phyloP scores from a whole-genome alignment of 2,797 vertebrate genomes.

The Cossypha dichroa region DNA sequence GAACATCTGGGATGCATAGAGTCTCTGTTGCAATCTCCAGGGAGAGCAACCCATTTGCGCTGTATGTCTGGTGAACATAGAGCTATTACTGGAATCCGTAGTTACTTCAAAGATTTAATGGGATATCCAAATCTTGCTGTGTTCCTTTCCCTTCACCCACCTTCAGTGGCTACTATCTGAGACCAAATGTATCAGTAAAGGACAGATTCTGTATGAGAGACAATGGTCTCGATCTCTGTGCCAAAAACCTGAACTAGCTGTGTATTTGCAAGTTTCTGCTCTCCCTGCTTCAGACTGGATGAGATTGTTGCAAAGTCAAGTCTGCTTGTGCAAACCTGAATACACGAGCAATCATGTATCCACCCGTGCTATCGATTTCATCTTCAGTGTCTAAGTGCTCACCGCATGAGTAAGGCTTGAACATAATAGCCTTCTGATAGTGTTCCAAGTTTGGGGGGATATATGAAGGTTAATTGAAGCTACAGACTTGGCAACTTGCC shows the following conservation, averaged over 20 bases:
- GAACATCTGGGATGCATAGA: conserved; percentile 21
- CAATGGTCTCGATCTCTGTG: background rate
- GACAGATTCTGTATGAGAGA: background rate
- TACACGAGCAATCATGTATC: conserved; percentile 30
- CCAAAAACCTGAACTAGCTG: background rate
- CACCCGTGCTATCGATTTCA: conserved; percentile 36
- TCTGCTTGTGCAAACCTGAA: background rate
- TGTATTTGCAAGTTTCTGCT: background rate
- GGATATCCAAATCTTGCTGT: background rate
- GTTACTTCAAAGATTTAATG: background rate
- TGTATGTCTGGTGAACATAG: background rate
- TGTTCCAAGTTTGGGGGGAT: conserved; percentile 65
- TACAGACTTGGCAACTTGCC: conserved; percentile 63
- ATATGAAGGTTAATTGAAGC: conserved; percentile 72
- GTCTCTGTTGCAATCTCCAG: background rate
- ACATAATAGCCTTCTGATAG: conserved; percentile 66
- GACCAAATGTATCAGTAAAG: background rate
- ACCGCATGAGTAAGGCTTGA: conserved; percentile 56
- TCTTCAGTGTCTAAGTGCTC: conserved; percentile 50
- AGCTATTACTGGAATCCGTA: background rate
- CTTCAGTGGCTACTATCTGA: background rate
- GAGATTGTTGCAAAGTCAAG: background rate
- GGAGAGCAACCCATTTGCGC: background rate
- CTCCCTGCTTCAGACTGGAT: background rate
- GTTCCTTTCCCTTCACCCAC: background rate